A percentile compares a stretch with the other conserved stretches of the same genome.
Evolutionary conservation across 2,888 invertebrate species (phyloP).

Genomic region (Aspidapion aeneum): DNA sequence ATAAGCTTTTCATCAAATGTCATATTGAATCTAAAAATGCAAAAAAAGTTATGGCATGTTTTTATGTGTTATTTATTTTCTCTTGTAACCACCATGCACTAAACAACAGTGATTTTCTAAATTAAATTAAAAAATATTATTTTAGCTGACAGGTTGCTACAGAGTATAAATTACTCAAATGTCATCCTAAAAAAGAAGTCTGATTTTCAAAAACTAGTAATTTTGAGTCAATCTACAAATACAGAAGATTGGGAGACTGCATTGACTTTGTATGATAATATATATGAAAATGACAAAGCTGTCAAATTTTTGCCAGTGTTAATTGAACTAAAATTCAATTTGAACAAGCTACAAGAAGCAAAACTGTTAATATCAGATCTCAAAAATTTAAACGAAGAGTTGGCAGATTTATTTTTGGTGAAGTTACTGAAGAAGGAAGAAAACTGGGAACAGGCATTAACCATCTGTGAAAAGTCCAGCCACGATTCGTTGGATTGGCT

Average conservation of each 20-base stretch:
- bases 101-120: too few relatives aligned
- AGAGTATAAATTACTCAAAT: constrained; percentile 37
- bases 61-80: too few relatives aligned
- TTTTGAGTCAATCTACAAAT: constrained; percentile 46
- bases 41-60: too few relatives aligned
- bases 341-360: constrained; percentile 44
- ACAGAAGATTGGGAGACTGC: constrained; percentile 48
- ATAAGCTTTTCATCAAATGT: too few relatives aligned
- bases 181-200: constrained; percentile 35
- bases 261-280: background rate
- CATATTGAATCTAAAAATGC: too few relatives aligned
- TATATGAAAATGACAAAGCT: background rate
- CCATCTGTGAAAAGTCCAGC: constrained; percentile 47
- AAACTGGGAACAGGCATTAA: constrained; percentile 54
- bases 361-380: constrained; percentile 42
- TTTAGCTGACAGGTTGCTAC: constrained; percentile 42
- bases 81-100: too few relatives aligned
- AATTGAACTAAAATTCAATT: constrained; percentile 45
- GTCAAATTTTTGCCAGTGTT: constrained; percentile 28
- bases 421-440: constrained; percentile 51
- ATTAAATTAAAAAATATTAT: too few relatives aligned
- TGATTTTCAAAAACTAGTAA: constrained; percentile 43
- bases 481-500: constrained; percentile 52
- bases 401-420: constrained; percentile 50
- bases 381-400: constrained; percentile 33